Base-by-base conservation (phyloP, 1,140 invertebrate genomes). In the Uloborus diversus region DNA sequence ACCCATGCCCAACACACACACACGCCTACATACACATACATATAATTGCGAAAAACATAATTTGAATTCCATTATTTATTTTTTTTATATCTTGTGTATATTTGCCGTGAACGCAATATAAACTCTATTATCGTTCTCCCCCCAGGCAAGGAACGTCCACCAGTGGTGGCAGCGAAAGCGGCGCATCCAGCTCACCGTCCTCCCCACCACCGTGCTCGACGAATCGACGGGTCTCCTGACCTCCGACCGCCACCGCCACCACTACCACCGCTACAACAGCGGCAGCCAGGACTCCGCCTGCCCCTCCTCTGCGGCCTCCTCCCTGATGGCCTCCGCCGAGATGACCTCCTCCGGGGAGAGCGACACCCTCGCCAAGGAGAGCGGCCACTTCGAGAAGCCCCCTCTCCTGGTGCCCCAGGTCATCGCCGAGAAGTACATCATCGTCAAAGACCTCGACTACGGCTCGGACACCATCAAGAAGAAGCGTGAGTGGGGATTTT, bases 281-380 rank as follows among this genome's bases (percentile, higher is more conserved):
- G 61, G 76, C 37, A 56, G 57, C 47, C 57, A 75, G 5, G 61
- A 65, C 27, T 65, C 73, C 1, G 61, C 61, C 4, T 66, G 61
- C 7, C 61, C 76, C 0, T 68, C 65, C 4, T 35, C 47, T n/a
- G 47, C 27, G 1, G 27, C n/a, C 4, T 20, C 27, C 7, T 79
- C 64, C 3, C 27, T 68, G 4, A 32, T 68, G 35, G 76, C 76
- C 3, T 79, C 76, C 11, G 13, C 13, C 32, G 76, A 79, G 56
- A 59, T 79, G 64, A 59, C 76, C 27, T 33, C 3, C 23, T 69
- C 64, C 4, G 53, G 62, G 3, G 65, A 49, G 17, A 78, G 73
- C 20, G 61, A 78, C 47, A 78, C 73, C 0, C 30, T 78, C 5
- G 73, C 61, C 33, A 78, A 78, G 27, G 73, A 78, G 20, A 78